Evolutionary conservation across 1,140 invertebrate genomes (phyloP), one percentile per base, ranked within the genome.

Genomic region (Drosophila bifasciata): DNA sequence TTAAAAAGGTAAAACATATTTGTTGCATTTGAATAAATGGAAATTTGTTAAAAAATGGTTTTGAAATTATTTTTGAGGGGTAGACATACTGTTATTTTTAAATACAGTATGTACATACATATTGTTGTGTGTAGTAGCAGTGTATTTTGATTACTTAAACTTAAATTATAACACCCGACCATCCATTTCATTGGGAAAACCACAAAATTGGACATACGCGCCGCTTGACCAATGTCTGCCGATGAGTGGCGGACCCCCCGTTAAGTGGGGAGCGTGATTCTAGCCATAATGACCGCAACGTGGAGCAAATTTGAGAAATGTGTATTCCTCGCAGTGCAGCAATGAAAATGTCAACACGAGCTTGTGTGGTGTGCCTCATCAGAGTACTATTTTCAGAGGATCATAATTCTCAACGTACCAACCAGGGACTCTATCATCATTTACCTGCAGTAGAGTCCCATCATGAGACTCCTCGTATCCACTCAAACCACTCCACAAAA

Each of bases 261-360:
- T 8, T 2, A 49, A n/a, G 16, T 19, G 1, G 40, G 21, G 16
- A 41, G 28, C 44, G 41, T 39, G 49, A 40, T 13, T 36, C 32
- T 11, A 32, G 11, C 44, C 55, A 61, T 70, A 71, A 77, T 67
- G 75, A 67, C 75, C 62, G 48, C 68, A 53, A 40, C 41, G 23
- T 17, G 17, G 17, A 49, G 48, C 40, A 64, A 43, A 48, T 23
- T 40, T 28, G 32, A 50, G 39, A 61, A 72, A 55, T 41, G 40
- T n/a, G 16, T 15, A 39, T 8, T 28, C 45, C 55, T 55, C 32
- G 55, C 41, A 61, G 73, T 9, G n/a, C 40, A 13, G 39, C 23
- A 17, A 69, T 63, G 58, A 48, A 75, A 75, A 46, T 60, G 63
- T 79, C 76, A 69, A 68, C 76, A 68, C 40, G 51, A 36, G 32